A percentile compares a stretch with the other conserved stretches of the same genome.
Conservation (phyloP, 2,888 invertebrate species). For the Iphiclides podalirius region DNA sequence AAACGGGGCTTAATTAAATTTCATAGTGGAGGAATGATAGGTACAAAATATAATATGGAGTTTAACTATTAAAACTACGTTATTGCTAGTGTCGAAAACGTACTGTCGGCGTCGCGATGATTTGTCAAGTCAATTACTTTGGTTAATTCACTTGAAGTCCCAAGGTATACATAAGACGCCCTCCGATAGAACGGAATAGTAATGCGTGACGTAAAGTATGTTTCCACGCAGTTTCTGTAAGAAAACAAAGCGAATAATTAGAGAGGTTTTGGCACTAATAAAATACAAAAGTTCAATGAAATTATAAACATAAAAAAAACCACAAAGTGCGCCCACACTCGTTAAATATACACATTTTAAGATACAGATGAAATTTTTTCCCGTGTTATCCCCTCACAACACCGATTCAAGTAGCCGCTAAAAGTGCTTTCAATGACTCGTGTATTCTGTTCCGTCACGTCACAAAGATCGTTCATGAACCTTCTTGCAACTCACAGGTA, state of each 20-base stretch:
- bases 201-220: constrained; percentile 90
- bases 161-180: constrained; percentile 96
- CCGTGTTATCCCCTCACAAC: no score
- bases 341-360: no score
- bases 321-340: no score
- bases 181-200: constrained; percentile 94
- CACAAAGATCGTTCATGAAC: no score
- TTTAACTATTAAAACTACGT: background rate
- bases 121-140: no score
- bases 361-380: no score
- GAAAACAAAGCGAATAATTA: constrained; percentile 27
- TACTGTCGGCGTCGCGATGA: background rate
- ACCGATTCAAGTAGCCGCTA: no score
- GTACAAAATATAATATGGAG: background rate
- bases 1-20: background rate
- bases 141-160: constrained; percentile 85
- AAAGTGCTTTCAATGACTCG: no score
- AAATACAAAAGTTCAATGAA: background rate
- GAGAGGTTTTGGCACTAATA: background rate
- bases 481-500: no score
- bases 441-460: no score
- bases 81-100: background rate
- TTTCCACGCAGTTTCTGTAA: constrained; percentile 82
- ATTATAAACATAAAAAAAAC: no score
- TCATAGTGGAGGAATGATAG: constrained; percentile 14